Conservation (phyloP, 2,797 vertebrate genomes). For the Notoglanidium macrostoma region DNA sequence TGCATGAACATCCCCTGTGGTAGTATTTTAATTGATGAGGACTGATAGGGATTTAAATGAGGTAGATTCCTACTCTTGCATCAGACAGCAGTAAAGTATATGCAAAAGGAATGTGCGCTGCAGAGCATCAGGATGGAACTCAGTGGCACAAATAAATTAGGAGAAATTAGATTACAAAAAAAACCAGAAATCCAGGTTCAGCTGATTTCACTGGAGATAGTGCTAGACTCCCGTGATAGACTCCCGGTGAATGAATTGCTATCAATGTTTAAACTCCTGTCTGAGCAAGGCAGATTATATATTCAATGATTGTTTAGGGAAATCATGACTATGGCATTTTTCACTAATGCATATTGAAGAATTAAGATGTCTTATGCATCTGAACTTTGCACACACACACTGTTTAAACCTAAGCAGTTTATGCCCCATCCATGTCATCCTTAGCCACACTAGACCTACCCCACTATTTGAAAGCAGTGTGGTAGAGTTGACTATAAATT, state of each 20-base stretch:
- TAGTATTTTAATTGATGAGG: slow-evolving; percentile 47
- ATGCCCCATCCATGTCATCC: background rate
- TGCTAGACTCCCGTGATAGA: background rate
- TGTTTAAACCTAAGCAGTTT: background rate
- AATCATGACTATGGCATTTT: background rate
- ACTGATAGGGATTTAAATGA: slow-evolving; percentile 30
- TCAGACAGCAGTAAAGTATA: slow-evolving; percentile 12
- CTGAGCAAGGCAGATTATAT: slow-evolving; percentile 64
- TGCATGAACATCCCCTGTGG: slow-evolving; percentile 47
- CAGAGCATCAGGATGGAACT: slow-evolving; percentile 48
- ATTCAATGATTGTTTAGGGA: slow-evolving; percentile 3
- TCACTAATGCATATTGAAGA: background rate
- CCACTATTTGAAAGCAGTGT: background rate
- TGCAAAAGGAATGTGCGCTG: background rate
- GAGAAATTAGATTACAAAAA: background rate
- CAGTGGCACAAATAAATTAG: slow-evolving; percentile 57
- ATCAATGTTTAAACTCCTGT: slow-evolving; percentile 72
- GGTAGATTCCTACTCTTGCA: slow-evolving; percentile 17
- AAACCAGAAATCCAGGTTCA: background rate
- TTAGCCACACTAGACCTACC: background rate
- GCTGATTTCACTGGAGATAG: background rate
- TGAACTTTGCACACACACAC: background rate
- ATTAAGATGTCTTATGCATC: background rate
- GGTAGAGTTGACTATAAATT: background rate
- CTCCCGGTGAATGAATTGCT: slow-evolving; percentile 35